These are phyloP conservation scores for Syrphus vitripennis DNA, from an alignment of 2,888 invertebrate genomes.

Conservation along the genomic window DNA sequence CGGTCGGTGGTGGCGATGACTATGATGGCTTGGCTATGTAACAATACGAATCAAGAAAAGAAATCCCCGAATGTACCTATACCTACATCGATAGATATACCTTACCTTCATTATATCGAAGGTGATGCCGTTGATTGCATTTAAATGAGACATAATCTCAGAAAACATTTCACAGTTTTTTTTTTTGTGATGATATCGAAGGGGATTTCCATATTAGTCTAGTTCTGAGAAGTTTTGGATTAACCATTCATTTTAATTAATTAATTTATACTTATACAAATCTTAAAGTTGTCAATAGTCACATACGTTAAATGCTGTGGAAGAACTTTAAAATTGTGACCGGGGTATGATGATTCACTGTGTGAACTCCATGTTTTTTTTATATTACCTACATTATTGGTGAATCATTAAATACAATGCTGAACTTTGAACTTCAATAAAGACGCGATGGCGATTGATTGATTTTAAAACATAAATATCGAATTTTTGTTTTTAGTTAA, in stretches of 20 bases:
- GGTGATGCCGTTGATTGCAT: constrained; percentile 71
- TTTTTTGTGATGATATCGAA: neutral
- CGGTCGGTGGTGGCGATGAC: neutral
- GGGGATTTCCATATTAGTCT: constrained; percentile 22
- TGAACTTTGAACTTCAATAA: neutral
- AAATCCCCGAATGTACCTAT: constrained; percentile 41
- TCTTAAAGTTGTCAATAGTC: neutral
- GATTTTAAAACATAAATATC: neutral
- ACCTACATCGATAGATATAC: neutral
- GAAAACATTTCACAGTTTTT: constrained; percentile 16
- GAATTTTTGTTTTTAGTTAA: neutral
- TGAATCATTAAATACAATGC: neutral
- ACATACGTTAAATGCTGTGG: neutral
- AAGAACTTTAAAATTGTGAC: neutral
- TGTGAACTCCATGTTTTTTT: neutral
- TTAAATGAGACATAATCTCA: constrained; percentile 70
- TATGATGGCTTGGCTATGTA: neutral
- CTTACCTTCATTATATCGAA: constrained; percentile 1
- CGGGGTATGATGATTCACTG: constrained; percentile 28
- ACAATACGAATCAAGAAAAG: constrained; percentile 32
- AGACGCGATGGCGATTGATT: neutral
- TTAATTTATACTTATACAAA: constrained; percentile 12
- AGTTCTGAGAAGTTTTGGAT: constrained; percentile 23
- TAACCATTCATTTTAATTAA: constrained; percentile 12
- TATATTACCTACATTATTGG: neutral